Base-by-base conservation (phyloP, 2,888 invertebrate species). In the Pseudococcus viburni region DNA sequence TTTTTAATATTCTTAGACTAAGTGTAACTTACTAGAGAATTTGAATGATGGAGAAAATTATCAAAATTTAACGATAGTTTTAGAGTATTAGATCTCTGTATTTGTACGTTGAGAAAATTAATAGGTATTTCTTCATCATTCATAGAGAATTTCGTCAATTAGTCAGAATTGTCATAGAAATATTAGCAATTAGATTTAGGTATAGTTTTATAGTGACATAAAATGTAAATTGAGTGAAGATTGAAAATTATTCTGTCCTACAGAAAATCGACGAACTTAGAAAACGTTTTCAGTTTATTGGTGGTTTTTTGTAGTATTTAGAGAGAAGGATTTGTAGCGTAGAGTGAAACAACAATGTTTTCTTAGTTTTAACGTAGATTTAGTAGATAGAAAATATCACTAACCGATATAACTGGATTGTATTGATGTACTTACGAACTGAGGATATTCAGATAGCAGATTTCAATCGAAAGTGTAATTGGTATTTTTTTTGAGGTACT, bases 321-420 rank as follows among this genome's bases (percentile, higher is more conserved):
- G 46, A 46, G 80, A 11, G 80, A 83, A 46, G 80, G 80, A 83
- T 42, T 83, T 83, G 80, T 83, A 83, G 80, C n/a, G n/a, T 83
- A 83, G 80, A 83, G 80, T 19, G 46, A 46, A 83, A 80, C 15
- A 77, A 77, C 42, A 9, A 22, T 64, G 64, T 19, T 77, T 77
- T 39, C 39, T 19, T 83, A 19, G 46, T 46, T 83, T 46, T 83
- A 83, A 83, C 46, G 80, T 83, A 83, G 80, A 15, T 73, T 80
- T 80, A 26, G 80, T 59, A 64, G 46, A 46, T 73, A n/a, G 73
- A 88, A 9, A 39, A 64, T 55, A 33, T 86, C 17, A 68, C 85
- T 88, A 85, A 84, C 84, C 15, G 17, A 51, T 88, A 15, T 46
- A 59, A 64, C 64, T 64, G 22, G 22, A 64, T 64, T 64, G 11